Conservation (phyloP, 2,888 invertebrate species). For the Cheilosia impressa region DNA sequence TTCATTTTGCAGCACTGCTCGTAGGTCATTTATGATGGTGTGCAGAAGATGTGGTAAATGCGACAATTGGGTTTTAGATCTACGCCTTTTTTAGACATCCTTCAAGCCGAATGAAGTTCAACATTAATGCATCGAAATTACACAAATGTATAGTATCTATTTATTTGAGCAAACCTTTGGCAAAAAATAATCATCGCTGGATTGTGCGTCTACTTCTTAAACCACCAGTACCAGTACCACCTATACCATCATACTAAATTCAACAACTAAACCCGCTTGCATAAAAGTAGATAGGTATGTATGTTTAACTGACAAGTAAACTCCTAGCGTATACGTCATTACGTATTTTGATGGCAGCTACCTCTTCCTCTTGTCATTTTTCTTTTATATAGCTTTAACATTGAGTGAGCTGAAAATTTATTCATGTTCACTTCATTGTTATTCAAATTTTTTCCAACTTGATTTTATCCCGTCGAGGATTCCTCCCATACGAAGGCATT, state of each 20-base stretch:
- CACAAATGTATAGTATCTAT: no score
- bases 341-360: background rate
- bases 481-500: slow-evolving; percentile 36
- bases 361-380: slow-evolving; percentile 21
- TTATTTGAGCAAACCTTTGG: no score
- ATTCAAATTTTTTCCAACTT: slow-evolving; percentile 54
- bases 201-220: no score
- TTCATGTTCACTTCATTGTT: slow-evolving; percentile 68
- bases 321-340: background rate
- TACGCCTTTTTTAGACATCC: no score
- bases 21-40: slow-evolving; percentile 28
- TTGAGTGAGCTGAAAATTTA: slow-evolving; percentile 27
- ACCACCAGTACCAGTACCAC: no score
- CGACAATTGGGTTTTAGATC: background rate
- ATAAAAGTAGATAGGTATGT: background rate
- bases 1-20: slow-evolving; percentile 21
- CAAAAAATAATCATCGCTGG: no score
- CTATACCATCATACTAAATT: no score
- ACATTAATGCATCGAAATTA: no score
- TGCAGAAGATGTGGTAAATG: background rate
- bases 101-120: no score
- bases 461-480: slow-evolving; percentile 23
- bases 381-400: slow-evolving; percentile 7
- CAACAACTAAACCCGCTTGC: background rate
- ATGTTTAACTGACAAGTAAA: slow-evolving; percentile 27